Conservation (phyloP, 2,888 invertebrate genomes). For the Itoplectis maculator region DNA sequence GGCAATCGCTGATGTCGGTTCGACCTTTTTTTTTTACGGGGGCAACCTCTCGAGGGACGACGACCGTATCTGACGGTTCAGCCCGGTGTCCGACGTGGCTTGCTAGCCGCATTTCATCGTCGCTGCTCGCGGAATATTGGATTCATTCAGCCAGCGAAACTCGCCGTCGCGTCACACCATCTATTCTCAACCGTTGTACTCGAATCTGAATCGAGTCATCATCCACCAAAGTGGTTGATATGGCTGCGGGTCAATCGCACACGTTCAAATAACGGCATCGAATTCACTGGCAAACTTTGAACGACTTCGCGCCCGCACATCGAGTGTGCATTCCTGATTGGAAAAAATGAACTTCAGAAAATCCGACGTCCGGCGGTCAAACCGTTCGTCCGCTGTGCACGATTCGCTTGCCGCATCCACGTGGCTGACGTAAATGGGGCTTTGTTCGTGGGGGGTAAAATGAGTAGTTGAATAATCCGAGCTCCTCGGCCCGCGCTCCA, state of each 20-base stretch:
- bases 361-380: neutral
- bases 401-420: neutral
- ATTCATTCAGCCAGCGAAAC: neutral
- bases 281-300: neutral
- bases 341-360: neutral
- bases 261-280: neutral
- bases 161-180: neutral
- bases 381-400: neutral
- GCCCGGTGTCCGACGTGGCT: neutral
- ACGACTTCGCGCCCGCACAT: neutral
- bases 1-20: conserved; percentile 38
- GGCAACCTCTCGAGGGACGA: conserved; percentile 13
- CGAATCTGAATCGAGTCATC: neutral
- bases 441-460: conserved; percentile 55
- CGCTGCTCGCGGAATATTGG: neutral
- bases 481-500: conserved; percentile 39
- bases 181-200: neutral
- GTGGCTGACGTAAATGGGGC: conserved; percentile 49
- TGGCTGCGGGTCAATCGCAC: neutral
- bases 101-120: neutral
- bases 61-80: conserved; percentile 11
- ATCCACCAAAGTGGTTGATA: neutral
- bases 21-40: conserved; percentile 11
- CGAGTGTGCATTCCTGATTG: neutral
- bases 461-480: conserved; percentile 49